Evolutionary conservation across 2,888 invertebrate species (phyloP), one percentile per base, ranked within the genome.

Genomic region (Zhuqinia jingwanae): DNA sequence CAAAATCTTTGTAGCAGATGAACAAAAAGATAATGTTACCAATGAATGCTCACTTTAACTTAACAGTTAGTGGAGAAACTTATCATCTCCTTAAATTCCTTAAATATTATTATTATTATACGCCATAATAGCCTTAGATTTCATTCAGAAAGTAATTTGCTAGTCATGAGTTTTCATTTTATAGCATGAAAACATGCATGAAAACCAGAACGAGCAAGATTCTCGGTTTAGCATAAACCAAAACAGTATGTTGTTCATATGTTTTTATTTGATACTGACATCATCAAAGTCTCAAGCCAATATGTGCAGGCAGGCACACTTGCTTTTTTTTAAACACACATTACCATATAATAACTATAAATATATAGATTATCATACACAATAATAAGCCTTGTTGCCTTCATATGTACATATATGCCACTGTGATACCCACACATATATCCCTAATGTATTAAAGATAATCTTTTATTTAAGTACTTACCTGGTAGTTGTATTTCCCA

Each of bases 131-230:
- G n/a, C n/a, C n/a, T n/a, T n/a, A n/a, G 8, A 68, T 27, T 70
- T 70, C 36, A 45, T 56, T 56, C 56, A 56, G 56, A 68, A 80
- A 80, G 56, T 42, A 65, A 56, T 68, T 80, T 25, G 36, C 80
- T 56, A 80, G 56, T 79, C 25, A 50, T 65, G 58, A 56, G 50
- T 70, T 70, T 80, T 56, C 70, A 50, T 56, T 80, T 68, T 36
- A 80, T 70, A 36, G 2, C 10, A 65, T 65, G 27, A 22, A 8
- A 36, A 36, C 36, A 36, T 20, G 42, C 22, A 36, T 53, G 42
- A 68, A 80, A 70, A 70, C 70, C 53, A 70, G 80, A 80, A 80
- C 68, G 70, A 68, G n/a, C n/a, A n/a, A 56, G 80, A 56, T 65
- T 10, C 65, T n/a, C n/a, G n/a, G n/a, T n/a, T 79, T 20, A 17